A percentile compares a stretch with the other conserved stretches of the same genome.
phyloP scores from a whole-genome alignment of 2,888 invertebrate genomes.

The Antheraea yamamai region DNA sequence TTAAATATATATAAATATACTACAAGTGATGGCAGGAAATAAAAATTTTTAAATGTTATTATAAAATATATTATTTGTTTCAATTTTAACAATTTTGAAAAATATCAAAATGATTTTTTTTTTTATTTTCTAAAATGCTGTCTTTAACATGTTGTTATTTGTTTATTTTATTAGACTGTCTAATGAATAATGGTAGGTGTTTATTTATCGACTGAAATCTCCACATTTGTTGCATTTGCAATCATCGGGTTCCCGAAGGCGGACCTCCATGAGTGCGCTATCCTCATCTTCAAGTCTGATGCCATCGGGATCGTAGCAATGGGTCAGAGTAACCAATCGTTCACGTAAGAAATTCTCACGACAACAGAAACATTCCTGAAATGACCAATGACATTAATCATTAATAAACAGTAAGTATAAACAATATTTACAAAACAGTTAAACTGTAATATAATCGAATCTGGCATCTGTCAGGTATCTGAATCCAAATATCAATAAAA shows the following conservation, averaged over 20 bases:
- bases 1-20: background rate
- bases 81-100: background rate
- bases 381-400: constrained; percentile 9
- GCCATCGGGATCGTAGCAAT: constrained; percentile 95
- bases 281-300: constrained; percentile 87
- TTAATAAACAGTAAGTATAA: background rate
- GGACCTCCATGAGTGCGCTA: constrained; percentile 89
- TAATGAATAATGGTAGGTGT: background rate
- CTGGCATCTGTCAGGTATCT: background rate
- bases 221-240: constrained; percentile 96
- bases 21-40: background rate
- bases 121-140: background rate
- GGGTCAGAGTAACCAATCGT: constrained; percentile 88
- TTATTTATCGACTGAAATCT: constrained; percentile 87
- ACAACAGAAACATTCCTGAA: constrained; percentile 95
- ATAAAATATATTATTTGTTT: constrained; percentile 5
- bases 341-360: constrained; percentile 93
- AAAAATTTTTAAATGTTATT: background rate
- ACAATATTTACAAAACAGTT: background rate
- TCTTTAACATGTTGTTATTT: background rate
- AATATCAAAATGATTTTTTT: background rate
- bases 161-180: background rate
- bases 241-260: constrained; percentile 92
- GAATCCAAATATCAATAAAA: background rate
- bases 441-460: background rate